Evolutionary conservation across 2,888 invertebrate species (phyloP).

Genomic region (Polyommatus icarus): DNA sequence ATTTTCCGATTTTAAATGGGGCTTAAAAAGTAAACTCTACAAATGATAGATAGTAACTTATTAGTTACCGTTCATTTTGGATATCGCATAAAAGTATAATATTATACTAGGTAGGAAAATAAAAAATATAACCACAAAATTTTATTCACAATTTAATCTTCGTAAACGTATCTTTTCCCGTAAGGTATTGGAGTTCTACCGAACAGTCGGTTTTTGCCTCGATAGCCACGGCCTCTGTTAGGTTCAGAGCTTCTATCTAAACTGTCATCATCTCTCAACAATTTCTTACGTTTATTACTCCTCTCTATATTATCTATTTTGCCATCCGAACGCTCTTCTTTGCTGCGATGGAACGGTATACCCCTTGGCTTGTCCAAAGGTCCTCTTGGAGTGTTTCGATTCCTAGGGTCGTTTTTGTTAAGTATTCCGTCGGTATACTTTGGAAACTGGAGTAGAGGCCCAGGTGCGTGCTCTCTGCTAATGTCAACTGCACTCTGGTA

Average conservation of each 20-base stretch:
- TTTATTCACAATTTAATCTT: slow-evolving; percentile 31
- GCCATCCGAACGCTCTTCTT: neutral
- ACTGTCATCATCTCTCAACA: neutral
- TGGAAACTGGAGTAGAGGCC: neutral
- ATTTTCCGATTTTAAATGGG: too few species aligned
- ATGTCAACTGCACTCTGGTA: neutral
- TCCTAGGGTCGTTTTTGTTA: neutral
- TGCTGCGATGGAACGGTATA: neutral
- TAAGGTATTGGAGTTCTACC: slow-evolving; percentile 40
- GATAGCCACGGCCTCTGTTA: neutral
- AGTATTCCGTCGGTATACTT: neutral
- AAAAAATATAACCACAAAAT: neutral
- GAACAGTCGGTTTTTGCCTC: neutral
- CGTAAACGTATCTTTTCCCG: slow-evolving; percentile 40
- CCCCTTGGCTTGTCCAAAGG: neutral
- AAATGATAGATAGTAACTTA: too few species aligned
- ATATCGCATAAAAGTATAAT: too few species aligned
- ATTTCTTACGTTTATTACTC: neutral
- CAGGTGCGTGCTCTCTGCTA: neutral
- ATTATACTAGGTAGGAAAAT: neutral
- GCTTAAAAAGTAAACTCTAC: too few species aligned
- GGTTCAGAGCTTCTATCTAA: neutral
- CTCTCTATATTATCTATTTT: neutral
- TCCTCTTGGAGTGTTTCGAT: neutral
- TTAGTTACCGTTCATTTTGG: too few species aligned